Conservation (phyloP, 2,888 invertebrate species). For the Geotrupes spiniger region DNA sequence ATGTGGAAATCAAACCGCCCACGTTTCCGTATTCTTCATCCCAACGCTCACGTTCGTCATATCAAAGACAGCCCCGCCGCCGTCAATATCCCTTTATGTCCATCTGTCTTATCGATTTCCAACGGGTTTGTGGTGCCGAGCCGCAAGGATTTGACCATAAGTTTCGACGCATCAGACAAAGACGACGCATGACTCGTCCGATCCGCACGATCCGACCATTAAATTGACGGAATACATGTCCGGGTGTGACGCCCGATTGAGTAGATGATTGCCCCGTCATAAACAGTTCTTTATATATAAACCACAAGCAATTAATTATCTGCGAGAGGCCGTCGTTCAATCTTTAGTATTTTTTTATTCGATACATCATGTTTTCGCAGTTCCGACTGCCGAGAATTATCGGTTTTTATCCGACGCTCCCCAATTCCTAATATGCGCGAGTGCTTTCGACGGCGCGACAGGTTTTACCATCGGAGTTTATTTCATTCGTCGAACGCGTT, state of each 20-base stretch:
- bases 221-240: conserved; percentile 4
- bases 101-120: conserved; percentile 40
- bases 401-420: too few species aligned
- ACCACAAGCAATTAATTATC: conserved; percentile 1
- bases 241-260: neutral
- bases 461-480: too few species aligned
- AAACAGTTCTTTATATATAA: neutral
- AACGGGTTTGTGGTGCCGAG: conserved; percentile 32
- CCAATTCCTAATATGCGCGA: too few species aligned
- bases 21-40: too few species aligned
- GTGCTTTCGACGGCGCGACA: too few species aligned
- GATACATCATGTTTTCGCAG: too few species aligned
- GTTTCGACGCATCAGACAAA: neutral
- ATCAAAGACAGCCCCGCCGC: conserved; percentile 12
- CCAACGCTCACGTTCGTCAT: neutral
- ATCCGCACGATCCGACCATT: conserved; percentile 1
- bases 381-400: too few species aligned
- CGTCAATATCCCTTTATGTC: conserved; percentile 39
- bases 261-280: neutral
- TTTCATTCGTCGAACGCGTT: too few species aligned
- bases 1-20: too few species aligned
- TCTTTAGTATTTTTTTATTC: too few species aligned
- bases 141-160: conserved; percentile 10
- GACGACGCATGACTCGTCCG: neutral
- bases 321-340: neutral